Conservation (phyloP, 2,113 vertebrate species). For the Microtus oregoni region DNA sequence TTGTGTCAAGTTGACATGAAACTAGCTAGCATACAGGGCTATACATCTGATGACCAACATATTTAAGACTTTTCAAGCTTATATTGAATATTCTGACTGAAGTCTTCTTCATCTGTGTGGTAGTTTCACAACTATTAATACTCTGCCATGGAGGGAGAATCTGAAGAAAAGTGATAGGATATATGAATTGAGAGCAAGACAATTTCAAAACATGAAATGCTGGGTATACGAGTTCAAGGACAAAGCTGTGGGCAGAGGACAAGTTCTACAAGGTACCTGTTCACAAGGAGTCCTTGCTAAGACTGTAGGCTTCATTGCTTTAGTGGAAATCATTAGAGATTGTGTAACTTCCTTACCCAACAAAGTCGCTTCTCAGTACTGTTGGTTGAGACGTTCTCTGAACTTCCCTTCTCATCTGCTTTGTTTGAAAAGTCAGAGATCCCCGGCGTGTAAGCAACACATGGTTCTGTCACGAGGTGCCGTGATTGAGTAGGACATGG, state of each 20-base stretch:
- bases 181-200: background rate
- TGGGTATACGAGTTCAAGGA: background rate
- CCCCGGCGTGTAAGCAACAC: background rate
- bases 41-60: background rate
- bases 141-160: background rate
- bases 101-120: background rate
- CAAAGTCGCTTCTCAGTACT: background rate
- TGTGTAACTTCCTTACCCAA: background rate
- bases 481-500: background rate
- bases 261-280: background rate
- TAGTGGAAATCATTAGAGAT: background rate
- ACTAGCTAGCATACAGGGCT: no score
- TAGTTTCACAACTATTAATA: background rate
- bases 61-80: background rate
- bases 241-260: background rate
- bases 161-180: background rate
- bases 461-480: background rate
- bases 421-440: background rate
- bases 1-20: background rate
- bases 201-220: background rate
- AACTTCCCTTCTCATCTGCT: background rate
- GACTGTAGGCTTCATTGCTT: background rate
- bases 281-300: background rate
- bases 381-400: background rate
- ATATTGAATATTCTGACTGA: background rate